phyloP scores from a whole-genome alignment of 2,888 invertebrate genomes.

The Cerceris ruficornis region DNA sequence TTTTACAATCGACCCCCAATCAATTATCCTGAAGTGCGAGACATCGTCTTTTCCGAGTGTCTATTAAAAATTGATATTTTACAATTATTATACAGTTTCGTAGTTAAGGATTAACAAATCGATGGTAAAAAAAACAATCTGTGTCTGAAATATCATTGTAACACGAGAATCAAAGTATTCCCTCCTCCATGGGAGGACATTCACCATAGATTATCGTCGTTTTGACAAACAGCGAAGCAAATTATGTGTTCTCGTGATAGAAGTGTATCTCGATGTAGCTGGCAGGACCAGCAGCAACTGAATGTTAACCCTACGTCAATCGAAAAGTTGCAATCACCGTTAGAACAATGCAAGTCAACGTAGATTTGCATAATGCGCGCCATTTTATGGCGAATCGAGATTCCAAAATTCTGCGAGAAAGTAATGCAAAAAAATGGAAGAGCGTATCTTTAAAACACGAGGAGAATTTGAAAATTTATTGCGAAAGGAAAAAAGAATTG shows the following conservation, averaged over 20 bases:
- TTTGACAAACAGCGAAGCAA: background rate
- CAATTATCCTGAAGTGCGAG: too few species aligned
- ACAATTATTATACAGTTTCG: background rate
- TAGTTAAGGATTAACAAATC: background rate
- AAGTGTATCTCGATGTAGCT: slow-evolving; percentile 26
- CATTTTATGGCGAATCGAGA: background rate
- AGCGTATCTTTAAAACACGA: too few species aligned
- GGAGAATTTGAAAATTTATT: background rate
- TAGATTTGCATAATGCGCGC: background rate
- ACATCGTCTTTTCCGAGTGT: too few species aligned
- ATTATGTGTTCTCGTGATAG: too few species aligned
- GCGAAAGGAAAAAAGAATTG: background rate
- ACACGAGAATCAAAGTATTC: background rate
- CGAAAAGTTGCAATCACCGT: slow-evolving; percentile 1
- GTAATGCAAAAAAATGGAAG: too few species aligned
- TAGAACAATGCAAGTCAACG: background rate
- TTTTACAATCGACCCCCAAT: too few species aligned
- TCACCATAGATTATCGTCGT: background rate
- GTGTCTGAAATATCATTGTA: background rate
- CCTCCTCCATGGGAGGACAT: background rate
- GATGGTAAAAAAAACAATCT: background rate
- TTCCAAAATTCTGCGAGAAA: background rate
- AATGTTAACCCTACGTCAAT: slow-evolving; percentile 33
- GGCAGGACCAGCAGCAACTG: slow-evolving; percentile 59
- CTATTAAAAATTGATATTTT: background rate